Evolutionary conservation across 2,113 vertebrate genomes (phyloP), one percentile per base, ranked within the genome.

Genomic region (Corydoras maculifer): DNA sequence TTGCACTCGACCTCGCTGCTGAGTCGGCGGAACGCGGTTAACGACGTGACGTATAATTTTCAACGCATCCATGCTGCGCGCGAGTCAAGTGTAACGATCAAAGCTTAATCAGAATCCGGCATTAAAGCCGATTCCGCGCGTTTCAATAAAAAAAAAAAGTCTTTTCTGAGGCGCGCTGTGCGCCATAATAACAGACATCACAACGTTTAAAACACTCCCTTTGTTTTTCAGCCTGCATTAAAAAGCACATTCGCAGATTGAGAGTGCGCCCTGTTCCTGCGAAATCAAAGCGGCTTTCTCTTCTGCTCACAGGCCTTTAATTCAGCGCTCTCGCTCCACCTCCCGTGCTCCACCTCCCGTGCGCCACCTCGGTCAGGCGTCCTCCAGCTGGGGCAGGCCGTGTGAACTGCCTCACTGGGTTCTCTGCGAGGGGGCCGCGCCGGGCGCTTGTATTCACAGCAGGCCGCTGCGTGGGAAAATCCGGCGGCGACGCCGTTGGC

Each of bases 281-380:
- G 10, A 25, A 77, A 81, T 81, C 81, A 87, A 84, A 70, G 77
- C 71, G 68, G 69, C 74, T 29, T 71, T 74, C 51, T 71, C 35
- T 35, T 49, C 18, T 64, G 53, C 32, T 65, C 59, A 62, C 49
- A 74, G 74, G 71, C 65, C 69, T 53, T 78, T 76, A 70, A 78
- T 69, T 75, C 62, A 61, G 30, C 61, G 13, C 53, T 8, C 29
- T 49, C 65, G 53, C 61, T 62, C 55, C 30, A 43, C 48, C 58
- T 67, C 77, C 72, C 65, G 57, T 8, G 25, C 8, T 59, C 63
- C 14, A 59, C 69, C 62, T 81, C 72, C 83, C 78, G 68, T 31
- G 13, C 18, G 77, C 53, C 53, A 58, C 75, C 75, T 78, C 49
- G 35, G 13, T 84, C 53, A 70, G 64, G 9, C 58, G 65, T 69